A percentile compares a stretch with the other conserved stretches of the same genome.
phyloP scores from a whole-genome alignment of 2,888 invertebrate genomes.

The Chrysopilus asiliformis region DNA sequence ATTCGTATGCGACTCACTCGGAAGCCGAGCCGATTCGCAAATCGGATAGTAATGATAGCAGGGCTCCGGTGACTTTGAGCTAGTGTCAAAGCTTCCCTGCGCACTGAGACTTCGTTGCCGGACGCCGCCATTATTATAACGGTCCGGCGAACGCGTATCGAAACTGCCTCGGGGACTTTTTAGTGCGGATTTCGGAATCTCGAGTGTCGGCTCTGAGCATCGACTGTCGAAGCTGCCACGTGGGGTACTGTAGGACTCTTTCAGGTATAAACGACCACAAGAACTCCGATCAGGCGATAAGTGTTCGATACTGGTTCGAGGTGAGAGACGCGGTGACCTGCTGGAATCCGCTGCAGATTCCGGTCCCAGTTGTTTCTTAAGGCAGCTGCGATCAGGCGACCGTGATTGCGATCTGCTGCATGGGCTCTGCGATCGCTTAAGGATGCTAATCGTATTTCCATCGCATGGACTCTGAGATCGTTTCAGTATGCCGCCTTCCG shows the following conservation, averaged over 20 bases:
- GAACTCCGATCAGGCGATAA: slow-evolving; percentile 29
- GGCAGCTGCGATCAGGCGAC: slow-evolving; percentile 33
- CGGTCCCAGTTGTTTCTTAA: slow-evolving; percentile 27
- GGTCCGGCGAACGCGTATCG: slow-evolving; percentile 25
- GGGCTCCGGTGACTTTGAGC: slow-evolving; percentile 23
- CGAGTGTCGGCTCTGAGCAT: slow-evolving; percentile 29
- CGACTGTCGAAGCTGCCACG: slow-evolving; percentile 34
- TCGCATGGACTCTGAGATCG: slow-evolving; percentile 24
- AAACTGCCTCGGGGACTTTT: slow-evolving; percentile 27
- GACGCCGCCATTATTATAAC: slow-evolving; percentile 14
- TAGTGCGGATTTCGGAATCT: slow-evolving; percentile 20
- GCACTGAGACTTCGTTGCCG: slow-evolving; percentile 34
- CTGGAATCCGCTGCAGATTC: slow-evolving; percentile 29
- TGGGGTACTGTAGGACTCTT: slow-evolving; percentile 21
- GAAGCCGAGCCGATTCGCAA: slow-evolving; percentile 30
- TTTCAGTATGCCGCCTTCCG: slow-evolving; percentile 33
- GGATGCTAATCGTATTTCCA: slow-evolving; percentile 19
- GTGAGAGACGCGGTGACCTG: slow-evolving; percentile 31
- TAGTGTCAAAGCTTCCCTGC: slow-evolving; percentile 31
- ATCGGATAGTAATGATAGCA: slow-evolving; percentile 34
- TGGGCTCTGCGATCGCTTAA: slow-evolving; percentile 30
- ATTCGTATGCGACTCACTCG: slow-evolving; percentile 29
- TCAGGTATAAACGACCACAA: slow-evolving; percentile 23
- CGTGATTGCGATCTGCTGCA: slow-evolving; percentile 31
- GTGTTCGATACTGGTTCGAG: slow-evolving; percentile 31